These are phyloP conservation scores for Tursiops truncatus DNA, from an alignment of 2,113 vertebrate genomes.

Conservation along the genomic window DNA sequence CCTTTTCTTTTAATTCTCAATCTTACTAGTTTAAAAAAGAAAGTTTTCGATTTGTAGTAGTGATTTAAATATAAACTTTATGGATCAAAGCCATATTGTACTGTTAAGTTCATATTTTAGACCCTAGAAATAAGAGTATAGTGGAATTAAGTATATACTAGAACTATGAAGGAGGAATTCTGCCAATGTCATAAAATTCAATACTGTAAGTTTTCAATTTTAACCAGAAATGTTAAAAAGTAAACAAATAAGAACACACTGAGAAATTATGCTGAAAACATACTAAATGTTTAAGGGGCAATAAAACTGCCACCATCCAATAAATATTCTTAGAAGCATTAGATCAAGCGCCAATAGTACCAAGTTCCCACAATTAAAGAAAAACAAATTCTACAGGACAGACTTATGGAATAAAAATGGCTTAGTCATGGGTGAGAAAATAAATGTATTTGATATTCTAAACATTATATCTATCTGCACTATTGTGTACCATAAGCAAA, in stretches of 20 bases:
- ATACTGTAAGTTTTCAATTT: constrained; percentile 70
- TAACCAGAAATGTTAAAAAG: constrained; percentile 81
- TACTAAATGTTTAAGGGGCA: constrained; percentile 82
- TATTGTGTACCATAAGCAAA: not conserved
- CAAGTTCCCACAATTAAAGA: constrained; percentile 75
- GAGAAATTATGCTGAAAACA: constrained; percentile 82
- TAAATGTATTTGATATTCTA: not conserved
- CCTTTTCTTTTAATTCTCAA: too few relatives aligned
- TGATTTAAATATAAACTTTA: constrained; percentile 1
- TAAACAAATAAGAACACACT: constrained; percentile 81
- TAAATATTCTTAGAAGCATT: constrained; percentile 74
- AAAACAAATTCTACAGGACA: not conserved
- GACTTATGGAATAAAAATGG: not conserved
- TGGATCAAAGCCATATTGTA: not conserved
- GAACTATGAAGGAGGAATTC: constrained; percentile 43
- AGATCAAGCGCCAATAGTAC: constrained; percentile 72
- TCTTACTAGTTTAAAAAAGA: constrained; percentile 4
- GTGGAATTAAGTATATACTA: constrained; percentile 60
- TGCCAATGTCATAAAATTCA: constrained; percentile 79
- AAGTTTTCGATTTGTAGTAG: not conserved
- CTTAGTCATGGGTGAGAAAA: not conserved
- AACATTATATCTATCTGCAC: not conserved
- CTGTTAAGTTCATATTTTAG: not conserved
- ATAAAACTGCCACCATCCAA: constrained; percentile 82
- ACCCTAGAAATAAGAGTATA: not conserved